These are phyloP conservation scores for Chromobotia macracanthus DNA, from an alignment of 2,797 vertebrate species.

Conservation along the genomic window DNA sequence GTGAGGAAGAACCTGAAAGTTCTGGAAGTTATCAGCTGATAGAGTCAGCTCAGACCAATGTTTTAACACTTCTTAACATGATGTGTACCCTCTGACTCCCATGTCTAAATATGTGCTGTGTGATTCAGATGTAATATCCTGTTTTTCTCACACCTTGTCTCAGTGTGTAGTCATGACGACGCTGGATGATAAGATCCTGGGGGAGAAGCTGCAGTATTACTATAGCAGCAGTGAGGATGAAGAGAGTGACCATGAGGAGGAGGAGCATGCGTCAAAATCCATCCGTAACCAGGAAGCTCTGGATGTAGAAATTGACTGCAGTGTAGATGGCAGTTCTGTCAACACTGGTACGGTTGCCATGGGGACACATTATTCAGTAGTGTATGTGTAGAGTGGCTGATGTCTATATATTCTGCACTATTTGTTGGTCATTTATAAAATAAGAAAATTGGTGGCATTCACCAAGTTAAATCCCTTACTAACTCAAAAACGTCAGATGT, in stretches of 20 bases:
- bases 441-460: too few species aligned
- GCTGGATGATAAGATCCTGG: conserved; percentile 91
- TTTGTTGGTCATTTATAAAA: too few species aligned
- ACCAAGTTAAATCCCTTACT: too few species aligned
- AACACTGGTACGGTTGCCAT: conserved; percentile 85
- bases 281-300: conserved; percentile 67
- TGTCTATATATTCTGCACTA: too few species aligned
- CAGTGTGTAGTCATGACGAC: conserved; percentile 83
- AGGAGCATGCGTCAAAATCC: conserved; percentile 74
- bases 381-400: too few species aligned
- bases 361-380: too few species aligned
- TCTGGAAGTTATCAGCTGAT: too few species aligned
- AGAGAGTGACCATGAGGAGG: conserved; percentile 91
- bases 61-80: background rate
- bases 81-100: background rate
- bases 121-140: background rate
- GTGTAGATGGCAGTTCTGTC: conserved; percentile 85
- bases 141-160: background rate
- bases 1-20: too few species aligned
- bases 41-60: too few species aligned
- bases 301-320: conserved; percentile 81
- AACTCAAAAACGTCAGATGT: too few species aligned
- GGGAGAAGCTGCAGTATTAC: conserved; percentile 98
- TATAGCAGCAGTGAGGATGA: conserved; percentile 98
- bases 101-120: background rate